phyloP scores from a whole-genome alignment of 2,888 invertebrate genomes.

The Chesias legatella region DNA sequence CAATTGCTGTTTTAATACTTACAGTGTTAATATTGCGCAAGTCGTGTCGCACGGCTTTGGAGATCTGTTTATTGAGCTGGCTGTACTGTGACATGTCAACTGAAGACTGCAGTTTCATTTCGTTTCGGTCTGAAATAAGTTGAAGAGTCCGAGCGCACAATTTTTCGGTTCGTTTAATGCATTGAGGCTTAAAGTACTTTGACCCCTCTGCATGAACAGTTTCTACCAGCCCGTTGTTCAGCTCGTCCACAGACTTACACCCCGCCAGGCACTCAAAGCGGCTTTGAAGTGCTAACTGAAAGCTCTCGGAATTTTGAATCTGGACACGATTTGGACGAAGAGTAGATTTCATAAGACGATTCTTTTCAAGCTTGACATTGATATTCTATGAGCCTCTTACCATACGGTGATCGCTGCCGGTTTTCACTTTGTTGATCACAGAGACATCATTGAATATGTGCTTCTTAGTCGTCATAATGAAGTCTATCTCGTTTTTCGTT shows the following conservation, averaged over 20 bases:
- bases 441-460: constrained; percentile 21
- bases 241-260: no score
- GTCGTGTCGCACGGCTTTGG: no score
- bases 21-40: no score
- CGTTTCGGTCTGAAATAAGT: no score
- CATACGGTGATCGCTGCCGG: constrained; percentile 20
- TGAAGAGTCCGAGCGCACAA: no score
- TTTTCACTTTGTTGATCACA: constrained; percentile 19
- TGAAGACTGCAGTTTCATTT: constrained; percentile 43
- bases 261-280: constrained; percentile 19
- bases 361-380: not conserved
- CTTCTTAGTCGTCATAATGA: constrained; percentile 14
- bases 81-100: constrained; percentile 51
- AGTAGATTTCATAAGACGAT: constrained; percentile 4
- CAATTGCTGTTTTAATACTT: no score
- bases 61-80: constrained; percentile 45
- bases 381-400: constrained; percentile 16
- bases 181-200: no score
- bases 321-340: constrained; percentile 10
- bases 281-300: constrained; percentile 56
- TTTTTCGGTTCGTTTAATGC: no score
- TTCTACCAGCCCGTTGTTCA: no score
- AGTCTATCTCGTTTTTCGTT: constrained; percentile 22
- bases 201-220: no score
- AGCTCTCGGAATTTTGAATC: constrained; percentile 24